phyloP scores from a whole-genome alignment of 2,113 vertebrate species.

The Phycodurus eques region DNA sequence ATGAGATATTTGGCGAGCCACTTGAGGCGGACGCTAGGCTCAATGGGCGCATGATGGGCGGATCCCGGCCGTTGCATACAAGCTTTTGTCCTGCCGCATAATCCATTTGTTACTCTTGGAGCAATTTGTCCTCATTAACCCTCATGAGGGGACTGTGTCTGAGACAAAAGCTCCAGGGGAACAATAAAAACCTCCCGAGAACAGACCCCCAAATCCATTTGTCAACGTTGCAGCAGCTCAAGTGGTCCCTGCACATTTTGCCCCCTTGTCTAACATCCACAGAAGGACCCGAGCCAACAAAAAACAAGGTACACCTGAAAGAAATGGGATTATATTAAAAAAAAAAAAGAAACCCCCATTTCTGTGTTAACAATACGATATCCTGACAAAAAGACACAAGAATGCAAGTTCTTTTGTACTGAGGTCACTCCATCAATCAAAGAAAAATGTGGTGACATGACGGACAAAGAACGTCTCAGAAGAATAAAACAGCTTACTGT shows the following conservation, averaged over 20 bases:
- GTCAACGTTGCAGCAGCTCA: constrained; percentile 63
- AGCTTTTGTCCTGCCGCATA: constrained; percentile 79
- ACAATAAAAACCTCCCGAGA: constrained; percentile 72
- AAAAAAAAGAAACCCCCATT: constrained; percentile 47
- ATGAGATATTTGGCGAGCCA: constrained; percentile 78
- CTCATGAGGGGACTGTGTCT: constrained; percentile 83
- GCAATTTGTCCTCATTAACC: constrained; percentile 96
- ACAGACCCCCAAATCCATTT: constrained; percentile 48
- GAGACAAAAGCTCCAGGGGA: constrained; percentile 83
- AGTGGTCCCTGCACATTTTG: constrained; percentile 72
- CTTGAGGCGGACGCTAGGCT: constrained; percentile 82
- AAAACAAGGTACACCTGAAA: constrained; percentile 70
- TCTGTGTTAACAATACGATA: constrained; percentile 55
- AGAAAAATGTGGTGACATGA: constrained; percentile 63
- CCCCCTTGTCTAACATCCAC: constrained; percentile 66
- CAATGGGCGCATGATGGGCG: constrained; percentile 74
- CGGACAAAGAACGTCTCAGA: constrained; percentile 46
- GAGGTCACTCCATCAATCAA: constrained; percentile 70
- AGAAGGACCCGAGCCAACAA: constrained; percentile 47
- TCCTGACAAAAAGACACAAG: constrained; percentile 40
- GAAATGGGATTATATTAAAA: constrained; percentile 31
- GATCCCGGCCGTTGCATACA: constrained; percentile 64
- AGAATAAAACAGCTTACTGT: constrained; percentile 51
- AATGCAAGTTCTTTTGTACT: constrained; percentile 55
- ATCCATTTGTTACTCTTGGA: constrained; percentile 84